Percentiles rank a stretch among this genome's conserved stretches.
phyloP scores from a whole-genome alignment of 1,140 invertebrate genomes.

The Drosophila pectinifera region DNA sequence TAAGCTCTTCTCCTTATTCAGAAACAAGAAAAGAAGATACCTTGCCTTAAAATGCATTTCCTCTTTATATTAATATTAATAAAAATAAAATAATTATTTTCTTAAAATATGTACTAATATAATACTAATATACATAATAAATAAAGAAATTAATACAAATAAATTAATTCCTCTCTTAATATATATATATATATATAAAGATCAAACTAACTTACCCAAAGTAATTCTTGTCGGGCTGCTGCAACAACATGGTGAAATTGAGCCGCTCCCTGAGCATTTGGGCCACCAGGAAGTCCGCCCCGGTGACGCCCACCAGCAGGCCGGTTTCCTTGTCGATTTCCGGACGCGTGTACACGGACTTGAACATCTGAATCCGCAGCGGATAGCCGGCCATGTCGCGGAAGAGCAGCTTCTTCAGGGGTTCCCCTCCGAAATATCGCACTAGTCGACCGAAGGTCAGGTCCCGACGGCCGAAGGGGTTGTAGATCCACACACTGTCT shows the following conservation, averaged over 20 bases:
- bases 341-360: slow-evolving; percentile 65
- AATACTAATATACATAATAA: too few species aligned
- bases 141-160: too few species aligned
- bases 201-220: slow-evolving; percentile 55
- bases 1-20: too few species aligned
- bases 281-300: slow-evolving; percentile 72
- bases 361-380: slow-evolving; percentile 73
- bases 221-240: slow-evolving; percentile 74
- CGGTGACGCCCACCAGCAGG: slow-evolving; percentile 40
- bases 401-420: slow-evolving; percentile 46
- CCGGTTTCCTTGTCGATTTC: slow-evolving; percentile 41
- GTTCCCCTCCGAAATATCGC: slow-evolving; percentile 41
- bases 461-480: slow-evolving; percentile 47
- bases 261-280: slow-evolving; percentile 53
- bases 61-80: too few species aligned
- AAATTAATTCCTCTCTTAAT: too few species aligned
- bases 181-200: too few species aligned
- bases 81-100: too few species aligned
- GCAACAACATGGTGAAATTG: slow-evolving; percentile 73
- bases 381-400: slow-evolving; percentile 72
- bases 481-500: slow-evolving; percentile 57
- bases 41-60: too few species aligned
- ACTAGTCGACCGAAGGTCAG: slow-evolving; percentile 55
- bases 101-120: too few species aligned
- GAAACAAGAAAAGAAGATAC: too few species aligned